phyloP scores from a whole-genome alignment of 2,113 vertebrate genomes.

The Phrynosoma platyrhinos region DNA sequence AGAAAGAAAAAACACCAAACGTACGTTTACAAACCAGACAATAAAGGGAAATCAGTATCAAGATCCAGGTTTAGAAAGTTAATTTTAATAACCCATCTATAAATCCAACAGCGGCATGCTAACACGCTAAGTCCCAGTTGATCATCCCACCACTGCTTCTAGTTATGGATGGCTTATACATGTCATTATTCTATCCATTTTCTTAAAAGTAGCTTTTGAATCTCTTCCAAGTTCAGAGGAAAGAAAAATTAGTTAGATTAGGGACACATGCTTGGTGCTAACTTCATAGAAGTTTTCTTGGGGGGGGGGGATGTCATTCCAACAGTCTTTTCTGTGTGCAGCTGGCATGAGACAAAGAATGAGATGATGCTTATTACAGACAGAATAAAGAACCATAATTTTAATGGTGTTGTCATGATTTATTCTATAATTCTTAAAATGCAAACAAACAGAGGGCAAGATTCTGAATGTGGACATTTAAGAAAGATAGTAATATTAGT shows the following conservation, averaged over 20 bases:
- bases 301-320: too few species aligned
- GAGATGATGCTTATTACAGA: background rate
- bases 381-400: background rate
- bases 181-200: too few species aligned
- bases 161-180: too few species aligned
- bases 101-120: too few species aligned
- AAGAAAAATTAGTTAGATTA: background rate
- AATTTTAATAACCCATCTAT: too few species aligned
- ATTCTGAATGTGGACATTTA: background rate
- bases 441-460: background rate
- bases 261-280: background rate
- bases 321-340: background rate
- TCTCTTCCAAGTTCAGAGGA: background rate
- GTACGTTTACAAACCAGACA: background rate
- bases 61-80: too few species aligned
- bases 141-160: too few species aligned
- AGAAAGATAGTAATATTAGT: background rate
- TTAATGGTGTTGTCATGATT: background rate
- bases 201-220: too few species aligned
- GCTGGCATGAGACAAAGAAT: background rate
- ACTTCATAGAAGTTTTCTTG: background rate
- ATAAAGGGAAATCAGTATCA: background rate
- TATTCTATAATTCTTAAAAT: constrained; percentile 6
- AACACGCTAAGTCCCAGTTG: too few species aligned
- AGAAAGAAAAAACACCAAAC: too few species aligned